A percentile compares a stretch with the other conserved stretches of the same genome.
phyloP scores from a whole-genome alignment of 2,888 invertebrate species.

The Caenorhabditis parvicauda region DNA sequence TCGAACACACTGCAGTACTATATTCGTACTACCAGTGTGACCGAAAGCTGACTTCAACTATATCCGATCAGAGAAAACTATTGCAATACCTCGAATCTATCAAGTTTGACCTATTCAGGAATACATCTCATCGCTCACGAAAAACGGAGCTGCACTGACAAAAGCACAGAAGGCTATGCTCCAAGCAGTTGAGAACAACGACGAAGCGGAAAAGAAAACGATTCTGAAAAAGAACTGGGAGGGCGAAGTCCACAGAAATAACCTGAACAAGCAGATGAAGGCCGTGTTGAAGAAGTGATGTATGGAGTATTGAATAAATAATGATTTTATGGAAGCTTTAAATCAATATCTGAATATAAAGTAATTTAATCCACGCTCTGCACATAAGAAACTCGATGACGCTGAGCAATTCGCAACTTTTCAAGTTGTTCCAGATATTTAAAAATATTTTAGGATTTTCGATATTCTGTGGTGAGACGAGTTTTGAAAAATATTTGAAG shows the following conservation, averaged over 20 bases:
- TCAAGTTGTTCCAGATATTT: no score
- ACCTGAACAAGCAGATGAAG: conserved; percentile 26
- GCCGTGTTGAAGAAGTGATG: conserved; percentile 28
- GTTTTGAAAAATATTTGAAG: no score
- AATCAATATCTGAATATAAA: no score
- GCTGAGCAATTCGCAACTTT: no score
- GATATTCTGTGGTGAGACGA: no score
- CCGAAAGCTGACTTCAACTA: not conserved
- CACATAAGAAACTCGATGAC: no score
- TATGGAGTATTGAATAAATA: no score
- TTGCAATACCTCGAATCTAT: not conserved
- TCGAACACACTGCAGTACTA: not conserved
- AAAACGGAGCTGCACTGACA: conserved; percentile 17
- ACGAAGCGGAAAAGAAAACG: conserved; percentile 13
- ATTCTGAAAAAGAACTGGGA: conserved; percentile 29
- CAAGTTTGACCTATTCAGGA: conserved; percentile 6
- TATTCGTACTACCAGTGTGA: not conserved
- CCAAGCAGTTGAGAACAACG: conserved; percentile 15
- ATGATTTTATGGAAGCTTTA: no score
- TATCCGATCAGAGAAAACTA: not conserved
- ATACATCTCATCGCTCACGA: conserved; percentile 18
- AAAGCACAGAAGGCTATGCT: conserved; percentile 35
- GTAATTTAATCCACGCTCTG: no score
- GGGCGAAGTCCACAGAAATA: conserved; percentile 26
- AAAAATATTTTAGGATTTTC: no score